Evolutionary conservation across 1,140 invertebrate genomes (phyloP), one percentile per base, ranked within the genome.

Genomic region (Cotesia glomerata): DNA sequence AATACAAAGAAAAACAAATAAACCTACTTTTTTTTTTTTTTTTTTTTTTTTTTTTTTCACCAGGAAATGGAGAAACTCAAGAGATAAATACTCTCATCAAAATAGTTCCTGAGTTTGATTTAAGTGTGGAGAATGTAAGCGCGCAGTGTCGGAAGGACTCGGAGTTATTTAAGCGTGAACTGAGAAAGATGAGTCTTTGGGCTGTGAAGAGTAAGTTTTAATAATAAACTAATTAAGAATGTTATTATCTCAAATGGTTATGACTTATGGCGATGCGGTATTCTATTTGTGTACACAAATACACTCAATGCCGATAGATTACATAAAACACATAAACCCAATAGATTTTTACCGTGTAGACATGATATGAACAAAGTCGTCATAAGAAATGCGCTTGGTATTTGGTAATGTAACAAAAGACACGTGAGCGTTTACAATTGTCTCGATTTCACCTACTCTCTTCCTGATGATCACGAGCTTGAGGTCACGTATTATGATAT

Each of bases 131-230:
- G 14, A 39, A 69, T 3, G 84, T 88, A 4, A 88, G 85, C 67
- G 64, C 79, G 7, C 73, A 83, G 61, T 90, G 89, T 74, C 84
- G 81, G 66, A 81, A 77, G 49, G 85, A 89, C 9, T 81, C 85
- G 4, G 79, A 82, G 3, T 79, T 88, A 39, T 89, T 84, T 76
- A 74, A 84, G 5, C 71, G 76, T 18, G 85, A 88, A 36, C 77
- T 89, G 4, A 79, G 83, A 2, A 85, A 86, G 58, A 85, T 89
- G 18, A 86, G 85, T 13, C 75, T 89, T 3, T 90, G 89, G 89
- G 88, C 89, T 9, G 72, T 90, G 0, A 88, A 88, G 81, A 89
- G 89, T 90, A 81, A 89, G 86, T 83, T 72, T 49, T n/a, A 8
- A 45, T 59, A 26, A 35, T 34, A 7, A 35, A 35, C 26, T 34